Conservation (phyloP, 2,113 vertebrate genomes). For the Octodon degus region DNA sequence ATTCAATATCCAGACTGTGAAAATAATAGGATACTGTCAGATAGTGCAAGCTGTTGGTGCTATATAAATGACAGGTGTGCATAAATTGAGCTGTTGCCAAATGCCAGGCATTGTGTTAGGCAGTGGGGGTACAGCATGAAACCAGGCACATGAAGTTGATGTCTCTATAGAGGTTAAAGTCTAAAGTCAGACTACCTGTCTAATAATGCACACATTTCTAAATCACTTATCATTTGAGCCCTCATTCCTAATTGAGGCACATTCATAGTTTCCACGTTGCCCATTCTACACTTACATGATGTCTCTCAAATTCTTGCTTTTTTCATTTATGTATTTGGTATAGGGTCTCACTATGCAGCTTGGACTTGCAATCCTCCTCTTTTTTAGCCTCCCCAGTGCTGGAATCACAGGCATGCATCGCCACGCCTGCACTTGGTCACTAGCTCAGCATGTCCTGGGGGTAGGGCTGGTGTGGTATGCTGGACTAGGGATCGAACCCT, state of each 20-base stretch:
- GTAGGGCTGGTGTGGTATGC: too few relatives aligned
- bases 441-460: too few relatives aligned
- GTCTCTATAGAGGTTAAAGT: not conserved
- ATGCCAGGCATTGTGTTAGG: not conserved
- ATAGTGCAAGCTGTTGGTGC: not conserved
- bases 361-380: too few relatives aligned
- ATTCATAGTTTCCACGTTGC: not conserved
- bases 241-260: not conserved
- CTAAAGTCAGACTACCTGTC: not conserved
- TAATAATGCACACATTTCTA: not conserved
- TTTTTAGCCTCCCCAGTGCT: too few relatives aligned
- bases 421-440: too few relatives aligned
- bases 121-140: rapidly evolving
- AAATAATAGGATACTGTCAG: not conserved
- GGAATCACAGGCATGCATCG: too few relatives aligned
- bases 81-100: not conserved
- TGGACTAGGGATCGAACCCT: too few relatives aligned
- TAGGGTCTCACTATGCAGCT: too few relatives aligned
- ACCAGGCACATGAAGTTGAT: rapidly evolving
- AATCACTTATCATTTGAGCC: not conserved
- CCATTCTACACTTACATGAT: not conserved
- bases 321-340: too few relatives aligned
- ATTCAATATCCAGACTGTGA: not conserved
- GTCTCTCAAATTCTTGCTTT: not conserved
- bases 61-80: not conserved